Evolutionary conservation across 2,113 vertebrate species (phyloP), one percentile per base, ranked within the genome.

Genomic region (Epinephelus cyanopodus): DNA sequence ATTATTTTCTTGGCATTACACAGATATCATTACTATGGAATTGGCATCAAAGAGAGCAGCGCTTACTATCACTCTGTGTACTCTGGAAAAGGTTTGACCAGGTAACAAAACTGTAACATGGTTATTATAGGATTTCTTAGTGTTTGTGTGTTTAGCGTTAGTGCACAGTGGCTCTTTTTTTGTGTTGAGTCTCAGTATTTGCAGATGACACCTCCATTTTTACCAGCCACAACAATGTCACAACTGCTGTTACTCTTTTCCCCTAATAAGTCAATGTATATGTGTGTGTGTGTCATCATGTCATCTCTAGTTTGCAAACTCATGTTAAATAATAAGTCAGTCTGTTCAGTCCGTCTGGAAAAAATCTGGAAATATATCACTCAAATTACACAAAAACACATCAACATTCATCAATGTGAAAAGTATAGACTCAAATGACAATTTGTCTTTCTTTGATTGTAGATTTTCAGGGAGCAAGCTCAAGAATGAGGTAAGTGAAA

Each of bases 11-110:
- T 56, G 61, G 23, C 19, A 21, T 84, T 57, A 57, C 25, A n/a
- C 85, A 99, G 98, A 85, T 99, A 99, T 91, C 98, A 99, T 90
- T 99, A 99, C 87, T 99, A 99, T 90, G 98, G 98, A 13, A 99
- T 99, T 81, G 98, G 98, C 85, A 99, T 99, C 89, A 99, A 99
- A 92, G 98, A 99, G 90, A 99, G 97, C 95, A 99, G 98, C 67
- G 98, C 97, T 0, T 99, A 99, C 87, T 99, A 99, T 90, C 98
- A 99, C 93, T 98, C 98, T 1, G 98, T 99, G 42, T 99, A 99
- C 84, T 99, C 98, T 75, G 98, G 98, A 81, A 99, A 99, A 93
- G 98, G 98, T 69, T 92, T 99, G 92, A 99, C 98, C 86, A 98
- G 98, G 98, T 99, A 96, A 79, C 71, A 37, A 62, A 57, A 66